Conservation (phyloP, 2,888 invertebrate species). For the Horisme vitalbata region DNA sequence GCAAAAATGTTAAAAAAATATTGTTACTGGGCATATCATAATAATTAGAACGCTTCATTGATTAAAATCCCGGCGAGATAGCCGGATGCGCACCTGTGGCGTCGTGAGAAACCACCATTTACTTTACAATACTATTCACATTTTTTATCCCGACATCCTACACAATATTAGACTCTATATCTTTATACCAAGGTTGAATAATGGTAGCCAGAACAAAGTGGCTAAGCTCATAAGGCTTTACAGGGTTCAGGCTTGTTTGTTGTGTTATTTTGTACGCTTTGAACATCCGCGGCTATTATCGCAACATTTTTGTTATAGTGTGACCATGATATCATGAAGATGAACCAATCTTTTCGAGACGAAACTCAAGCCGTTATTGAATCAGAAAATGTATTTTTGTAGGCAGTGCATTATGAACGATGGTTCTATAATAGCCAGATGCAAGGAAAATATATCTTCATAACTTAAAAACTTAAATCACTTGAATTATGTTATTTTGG, state of each 20-base stretch:
- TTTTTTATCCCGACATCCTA: conserved; percentile 31
- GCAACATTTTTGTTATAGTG: conserved; percentile 63
- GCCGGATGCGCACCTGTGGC: conserved; percentile 80
- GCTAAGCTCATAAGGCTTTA: conserved; percentile 53
- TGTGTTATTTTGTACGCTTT: conserved; percentile 77
- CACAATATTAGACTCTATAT: conserved; percentile 32
- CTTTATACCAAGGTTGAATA: conserved; percentile 9
- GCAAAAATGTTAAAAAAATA: no score
- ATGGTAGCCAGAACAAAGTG: conserved; percentile 27
- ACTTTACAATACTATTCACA: conserved; percentile 38
- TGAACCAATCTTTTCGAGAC: background rate
- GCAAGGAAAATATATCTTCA: no score
- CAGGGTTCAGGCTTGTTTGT: conserved; percentile 63
- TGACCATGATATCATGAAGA: conserved; percentile 43
- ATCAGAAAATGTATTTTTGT: no score
- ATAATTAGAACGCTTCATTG: conserved; percentile 62
- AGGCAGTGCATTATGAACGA: no score
- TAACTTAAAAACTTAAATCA: no score
- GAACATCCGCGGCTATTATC: conserved; percentile 74
- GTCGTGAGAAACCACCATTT: conserved; percentile 71
- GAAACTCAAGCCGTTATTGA: no score
- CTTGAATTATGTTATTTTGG: no score
- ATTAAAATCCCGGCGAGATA: conserved; percentile 66
- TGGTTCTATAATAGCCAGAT: no score
- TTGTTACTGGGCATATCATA: conserved; percentile 39